phyloP scores from a whole-genome alignment of 2,797 vertebrate species.

The Dipus sagitta region DNA sequence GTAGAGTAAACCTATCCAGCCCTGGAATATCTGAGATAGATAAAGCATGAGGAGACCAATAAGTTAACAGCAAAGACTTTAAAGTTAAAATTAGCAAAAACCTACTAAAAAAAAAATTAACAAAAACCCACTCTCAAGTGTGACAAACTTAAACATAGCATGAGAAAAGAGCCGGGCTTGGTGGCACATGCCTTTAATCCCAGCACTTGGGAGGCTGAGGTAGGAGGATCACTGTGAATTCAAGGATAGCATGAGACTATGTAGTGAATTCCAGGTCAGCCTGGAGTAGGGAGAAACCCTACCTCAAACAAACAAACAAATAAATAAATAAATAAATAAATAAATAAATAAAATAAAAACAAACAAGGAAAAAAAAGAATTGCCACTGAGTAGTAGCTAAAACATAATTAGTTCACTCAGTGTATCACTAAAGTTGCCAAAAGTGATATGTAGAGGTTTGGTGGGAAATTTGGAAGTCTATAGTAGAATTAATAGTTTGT shows the following conservation, averaged over 20 bases:
- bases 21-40: not conserved
- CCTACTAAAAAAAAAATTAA: not conserved
- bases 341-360: not conserved
- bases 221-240: no score
- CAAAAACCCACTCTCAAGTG: not conserved
- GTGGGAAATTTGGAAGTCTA: slow-evolving; percentile 60
- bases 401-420: not conserved
- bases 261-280: no score
- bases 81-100: slow-evolving; percentile 14
- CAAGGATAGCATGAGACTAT: no score
- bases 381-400: not conserved
- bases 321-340: no score
- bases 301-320: no score
- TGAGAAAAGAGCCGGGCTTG: not conserved
- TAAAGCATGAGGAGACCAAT: not conserved
- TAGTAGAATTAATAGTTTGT: slow-evolving; percentile 2
- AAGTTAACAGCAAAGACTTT: not conserved
- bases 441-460: not conserved
- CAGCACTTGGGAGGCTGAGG: no score
- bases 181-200: no score
- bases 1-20: not conserved
- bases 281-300: no score
- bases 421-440: not conserved
- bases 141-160: not conserved
- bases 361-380: not conserved